phyloP scores from a whole-genome alignment of 1,140 invertebrate species.

The Nebria ingens region DNA sequence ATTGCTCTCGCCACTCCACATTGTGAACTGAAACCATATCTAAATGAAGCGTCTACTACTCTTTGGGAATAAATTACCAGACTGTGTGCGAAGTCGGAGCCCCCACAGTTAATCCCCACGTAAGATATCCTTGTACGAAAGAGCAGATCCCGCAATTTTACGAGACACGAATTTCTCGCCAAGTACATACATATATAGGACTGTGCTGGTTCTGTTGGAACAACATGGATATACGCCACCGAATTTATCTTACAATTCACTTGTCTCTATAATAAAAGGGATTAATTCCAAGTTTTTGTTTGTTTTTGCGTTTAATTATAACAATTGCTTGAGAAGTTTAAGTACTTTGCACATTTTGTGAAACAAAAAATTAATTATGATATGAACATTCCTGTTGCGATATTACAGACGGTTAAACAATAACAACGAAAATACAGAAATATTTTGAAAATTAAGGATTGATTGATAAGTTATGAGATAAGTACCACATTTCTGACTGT shows the following conservation, averaged over 20 bases:
- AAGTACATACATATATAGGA: not conserved
- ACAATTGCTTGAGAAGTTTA: too few relatives aligned
- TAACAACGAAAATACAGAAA: too few relatives aligned
- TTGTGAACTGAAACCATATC: conserved; percentile 1
- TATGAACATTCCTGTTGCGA: too few relatives aligned
- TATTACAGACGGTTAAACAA: too few relatives aligned
- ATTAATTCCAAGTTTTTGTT: too few relatives aligned
- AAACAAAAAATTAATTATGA: too few relatives aligned
- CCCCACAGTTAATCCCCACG: not conserved
- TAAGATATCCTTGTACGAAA: not conserved
- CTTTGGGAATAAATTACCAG: conserved; percentile 2
- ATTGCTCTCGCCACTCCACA: not conserved
- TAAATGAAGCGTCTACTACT: conserved; percentile 5
- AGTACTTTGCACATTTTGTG: too few relatives aligned
- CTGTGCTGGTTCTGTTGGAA: not conserved
- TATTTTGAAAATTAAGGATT: too few relatives aligned
- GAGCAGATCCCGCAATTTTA: not conserved
- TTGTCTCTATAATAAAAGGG: too few relatives aligned
- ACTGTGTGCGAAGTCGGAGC: not conserved
- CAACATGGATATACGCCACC: not conserved
- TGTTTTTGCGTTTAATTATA: too few relatives aligned
- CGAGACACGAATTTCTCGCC: not conserved
- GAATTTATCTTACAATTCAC: not conserved
- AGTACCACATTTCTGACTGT: too few relatives aligned
- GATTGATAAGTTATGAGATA: too few relatives aligned